Evolutionary conservation across 2,888 invertebrate genomes (phyloP), one percentile per base, ranked within the genome.

Genomic region (Hecatera dysodea): DNA sequence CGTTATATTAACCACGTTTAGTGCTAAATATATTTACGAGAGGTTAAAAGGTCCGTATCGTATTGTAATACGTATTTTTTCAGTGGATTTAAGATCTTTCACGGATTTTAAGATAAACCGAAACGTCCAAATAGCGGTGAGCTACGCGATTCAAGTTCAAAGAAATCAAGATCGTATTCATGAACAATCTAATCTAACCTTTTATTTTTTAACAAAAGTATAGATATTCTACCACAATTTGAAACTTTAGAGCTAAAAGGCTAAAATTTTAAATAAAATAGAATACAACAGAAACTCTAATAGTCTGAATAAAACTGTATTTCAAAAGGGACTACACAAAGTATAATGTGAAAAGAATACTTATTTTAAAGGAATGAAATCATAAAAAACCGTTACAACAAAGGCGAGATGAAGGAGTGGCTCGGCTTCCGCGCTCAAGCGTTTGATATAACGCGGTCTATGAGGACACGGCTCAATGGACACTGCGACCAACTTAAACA

Each of bases 401-500:
- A 78, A 82, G 48, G 52, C 59, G 53, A 69, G 50, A 64, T 73
- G 77, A 84, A 67, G 55, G 46, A 82, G 46, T 77, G 68, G 59
- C 66, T 48, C 61, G 65, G 65, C 57, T 72, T 78, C 72, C 60
- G 69, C 67, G 57, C 74, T 69, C 62, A 72, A 72, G 75, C 83
- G 63, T 67, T 65, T 76, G 76, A 72, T 73, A 72, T 82, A 76
- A 78, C 78, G 75, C 77, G 70, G 75, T 79, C 84, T 67, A 71
- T 67, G 78, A 71, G 68, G 74, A 71, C 76, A 80, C 80, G 76
- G 67, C 75, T 80, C 83, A 82, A 70, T 83, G 78, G 80, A 75
- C 78, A 85, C 46, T 78, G 80, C 75, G 72, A 75, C 78, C 63
- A 84, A 84, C 78, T 84, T 81, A 80, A 85, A 85, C 84, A 84